Evolutionary conservation across 2,888 invertebrate species (phyloP).

Genomic region (Deroplatys truncata): DNA sequence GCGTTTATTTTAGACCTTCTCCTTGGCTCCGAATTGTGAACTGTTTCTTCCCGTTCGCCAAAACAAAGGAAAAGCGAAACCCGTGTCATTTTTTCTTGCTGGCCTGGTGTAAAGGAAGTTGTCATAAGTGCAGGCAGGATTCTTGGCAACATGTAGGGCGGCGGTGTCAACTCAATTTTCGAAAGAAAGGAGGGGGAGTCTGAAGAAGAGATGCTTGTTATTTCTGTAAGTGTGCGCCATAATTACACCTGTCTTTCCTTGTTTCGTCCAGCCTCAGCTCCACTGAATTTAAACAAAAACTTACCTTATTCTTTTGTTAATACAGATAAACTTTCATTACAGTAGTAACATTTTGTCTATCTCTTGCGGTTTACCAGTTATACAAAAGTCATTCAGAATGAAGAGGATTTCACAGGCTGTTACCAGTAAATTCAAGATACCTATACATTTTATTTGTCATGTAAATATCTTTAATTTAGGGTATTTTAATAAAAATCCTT

Average conservation of each 20-base stretch:
- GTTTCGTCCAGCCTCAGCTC: no score
- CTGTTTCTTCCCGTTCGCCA: slow-evolving; percentile 20
- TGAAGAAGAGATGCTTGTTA: background rate
- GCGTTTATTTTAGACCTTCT: slow-evolving; percentile 3
- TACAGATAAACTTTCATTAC: no score
- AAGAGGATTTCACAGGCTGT: no score
- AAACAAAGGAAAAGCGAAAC: slow-evolving; percentile 24
- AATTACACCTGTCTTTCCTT: background rate
- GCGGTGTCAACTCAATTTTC: background rate
- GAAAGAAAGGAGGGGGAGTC: background rate
- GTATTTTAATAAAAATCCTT: no score
- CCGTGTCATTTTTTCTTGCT: slow-evolving; percentile 9
- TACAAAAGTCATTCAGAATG: no score
- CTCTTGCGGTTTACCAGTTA: no score
- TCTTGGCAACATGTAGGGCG: background rate
- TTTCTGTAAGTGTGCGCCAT: background rate
- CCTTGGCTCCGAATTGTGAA: slow-evolving; percentile 14
- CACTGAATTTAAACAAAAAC: no score
- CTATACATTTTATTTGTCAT: no score
- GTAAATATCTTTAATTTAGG: no score
- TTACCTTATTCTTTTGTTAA: no score
- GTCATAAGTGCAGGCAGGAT: slow-evolving; percentile 10
- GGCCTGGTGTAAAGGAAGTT: background rate
- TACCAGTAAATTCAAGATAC: no score
- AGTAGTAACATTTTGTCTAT: no score